Base-by-base conservation (phyloP, 2,113 vertebrate species). In the Puntigrus tetrazona region DNA sequence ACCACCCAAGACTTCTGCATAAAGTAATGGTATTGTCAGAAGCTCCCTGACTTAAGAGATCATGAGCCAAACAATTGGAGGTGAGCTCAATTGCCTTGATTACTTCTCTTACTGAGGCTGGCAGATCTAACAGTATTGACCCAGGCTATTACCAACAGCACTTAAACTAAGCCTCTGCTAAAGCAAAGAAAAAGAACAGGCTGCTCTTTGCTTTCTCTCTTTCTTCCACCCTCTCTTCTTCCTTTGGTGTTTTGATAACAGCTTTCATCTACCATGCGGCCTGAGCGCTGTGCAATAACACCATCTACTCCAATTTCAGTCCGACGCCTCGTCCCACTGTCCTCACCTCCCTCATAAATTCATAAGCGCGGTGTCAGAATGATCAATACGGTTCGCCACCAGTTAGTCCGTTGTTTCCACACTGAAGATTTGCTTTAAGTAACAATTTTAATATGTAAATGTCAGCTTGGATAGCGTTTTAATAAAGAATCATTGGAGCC, bases 401-500 rank as follows among this genome's bases (percentile, higher is more conserved):
- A 84, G 84, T 82, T 85, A 86, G 80, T 75, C 74, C 20, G 81
- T 87, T 90, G 89, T 92, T 92, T 93, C 87, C 84, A 89, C 83
- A 70, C 78, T 83, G 89, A 86, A 84, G 89, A 91, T 87, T 80
- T 88, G 86, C 87, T 74, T 87, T 89, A 90, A 91, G 88, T 88
- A 91, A 88, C 75, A 87, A 88, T 91, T 92, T 88, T 89, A 92
- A 90, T 91, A 93, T 90, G 89, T 90, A 93, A 92, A 93, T 81
- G 88, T 93, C 90, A 92, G 92, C 88, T 89, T 69, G 85, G 31
- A 93, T 91, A 88, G 90, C 85, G 89, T 91, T 91, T 92, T 92
- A 93, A 92, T 93, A 90, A 88, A 89, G 91, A 90, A 89, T 87
- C 87, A 82, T 86, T 84, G 16, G 89, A 78, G 86, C 88, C 88